Evolutionary conservation across 2,113 vertebrate genomes (phyloP), one percentile per base, ranked within the genome.

Genomic region (Gadus macrocephalus): DNA sequence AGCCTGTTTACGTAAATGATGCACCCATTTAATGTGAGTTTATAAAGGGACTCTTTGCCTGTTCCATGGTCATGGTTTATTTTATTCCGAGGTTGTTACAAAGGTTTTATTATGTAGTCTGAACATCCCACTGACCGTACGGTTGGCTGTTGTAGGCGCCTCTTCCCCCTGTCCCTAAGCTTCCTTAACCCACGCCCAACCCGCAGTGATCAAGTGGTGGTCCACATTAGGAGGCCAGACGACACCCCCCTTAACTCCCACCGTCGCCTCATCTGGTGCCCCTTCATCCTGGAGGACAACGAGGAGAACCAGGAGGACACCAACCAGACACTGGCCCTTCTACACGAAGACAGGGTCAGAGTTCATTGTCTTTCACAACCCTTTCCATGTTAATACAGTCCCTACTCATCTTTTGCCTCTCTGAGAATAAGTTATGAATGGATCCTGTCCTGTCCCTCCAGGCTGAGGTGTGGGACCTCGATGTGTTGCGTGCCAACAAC

Each of bases 401-500:
- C 42, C 42, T 49, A 9, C 42, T 49, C 42, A 49, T 49, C 42
- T 14, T 49, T 49, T 49, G 8, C 6, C 42, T 9, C 12, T 12
- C 9, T 49, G 42, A 49, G 42, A 49, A 49, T 49, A 49, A 11
- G 42, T 9, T 14, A 12, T 49, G 42, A 49, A 49, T 49, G 42
- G 42, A 14, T 9, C 8, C 8, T 49, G 42, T 42, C 42, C 42
- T 0, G 5, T 49, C 68, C 70, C 72, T 86, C n/a, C 78, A 99
- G 97, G 96, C 96, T 69, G 97, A 99, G 73, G 96, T 98, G 8
- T 98, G 97, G 96, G 97, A 99, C 80, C 90, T 98, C 78, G 97
- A 98, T 35, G 91, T 96, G n/a, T 90, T 99, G 62, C 90, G 93
- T 75, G 84, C 92, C 0, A 95, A 83, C 85, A 87, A 93, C 77